Conservation (phyloP, 2,797 vertebrate genomes). For the Acestrorhynchus altus region DNA sequence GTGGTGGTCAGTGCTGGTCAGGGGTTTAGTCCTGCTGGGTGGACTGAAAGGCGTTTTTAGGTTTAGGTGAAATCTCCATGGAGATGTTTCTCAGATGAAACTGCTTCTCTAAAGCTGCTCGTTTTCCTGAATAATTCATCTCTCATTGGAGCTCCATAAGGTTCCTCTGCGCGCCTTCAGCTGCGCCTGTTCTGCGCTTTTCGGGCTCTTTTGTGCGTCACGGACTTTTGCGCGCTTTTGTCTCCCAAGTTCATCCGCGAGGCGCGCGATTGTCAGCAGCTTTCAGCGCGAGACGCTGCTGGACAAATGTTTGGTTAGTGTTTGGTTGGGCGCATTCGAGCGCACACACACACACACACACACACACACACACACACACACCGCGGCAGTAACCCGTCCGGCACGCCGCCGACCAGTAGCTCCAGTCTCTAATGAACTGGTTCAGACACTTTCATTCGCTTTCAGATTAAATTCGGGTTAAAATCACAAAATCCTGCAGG, state of each 20-base stretch:
- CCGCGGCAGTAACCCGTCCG: not conserved
- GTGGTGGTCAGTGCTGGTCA: conserved; percentile 5
- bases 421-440: not conserved
- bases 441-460: not conserved
- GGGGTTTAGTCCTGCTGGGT: conserved; percentile 51
- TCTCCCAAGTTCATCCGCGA: conserved; percentile 99
- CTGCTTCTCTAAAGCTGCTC: conserved; percentile 92
- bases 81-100: conserved; percentile 86
- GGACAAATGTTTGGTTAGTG: conserved; percentile 98
- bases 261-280: conserved; percentile 92
- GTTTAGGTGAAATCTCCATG: conserved; percentile 70
- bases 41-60: conserved; percentile 66
- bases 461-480: too few species aligned
- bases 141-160: conserved; percentile 99
- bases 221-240: conserved; percentile 97
- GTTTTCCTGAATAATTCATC: conserved; percentile 99
- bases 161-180: conserved; percentile 94
- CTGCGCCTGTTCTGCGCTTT: conserved; percentile 92
- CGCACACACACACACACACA: not conserved
- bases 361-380: not conserved
- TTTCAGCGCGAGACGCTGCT: conserved; percentile 94
- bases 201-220: conserved; percentile 95
- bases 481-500: too few species aligned
- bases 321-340: conserved; percentile 12
- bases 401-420: not conserved